Percentiles rank a stretch among this genome's conserved stretches.
Conservation (phyloP, 2,888 invertebrate genomes). For the Caenorhabditis japonica region DNA sequence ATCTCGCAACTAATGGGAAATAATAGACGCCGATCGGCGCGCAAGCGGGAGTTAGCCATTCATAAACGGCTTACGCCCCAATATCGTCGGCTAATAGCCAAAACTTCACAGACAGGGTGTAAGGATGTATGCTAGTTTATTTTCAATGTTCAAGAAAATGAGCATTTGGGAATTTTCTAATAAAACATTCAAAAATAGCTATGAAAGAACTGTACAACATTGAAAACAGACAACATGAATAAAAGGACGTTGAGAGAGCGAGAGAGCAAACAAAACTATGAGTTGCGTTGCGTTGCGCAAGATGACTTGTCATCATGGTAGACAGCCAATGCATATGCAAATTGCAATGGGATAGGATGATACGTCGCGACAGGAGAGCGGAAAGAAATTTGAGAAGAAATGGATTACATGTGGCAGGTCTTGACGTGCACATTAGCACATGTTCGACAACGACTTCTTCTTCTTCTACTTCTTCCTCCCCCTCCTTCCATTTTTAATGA, state of each 20-base stretch:
- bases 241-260: constrained; percentile 27
- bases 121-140: too few species aligned
- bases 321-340: constrained; percentile 38
- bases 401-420: constrained; percentile 23
- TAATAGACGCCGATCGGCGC: too few species aligned
- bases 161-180: too few species aligned
- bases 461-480: too few species aligned
- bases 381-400: constrained; percentile 34
- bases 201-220: constrained; percentile 3
- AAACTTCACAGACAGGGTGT: too few species aligned
- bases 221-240: neutral
- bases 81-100: too few species aligned
- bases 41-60: too few species aligned
- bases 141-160: too few species aligned
- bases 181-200: neutral
- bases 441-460: constrained; percentile 1
- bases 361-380: too few species aligned
- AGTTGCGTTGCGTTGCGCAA: constrained; percentile 30
- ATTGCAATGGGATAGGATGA: constrained; percentile 42
- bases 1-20: too few species aligned
- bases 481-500: neutral
- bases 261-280: constrained; percentile 40
- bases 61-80: too few species aligned
- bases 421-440: constrained; percentile 10
- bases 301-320: constrained; percentile 36